These are phyloP conservation scores for Anniella stebbinsi DNA, from an alignment of 2,797 vertebrate species.

Conservation along the genomic window DNA sequence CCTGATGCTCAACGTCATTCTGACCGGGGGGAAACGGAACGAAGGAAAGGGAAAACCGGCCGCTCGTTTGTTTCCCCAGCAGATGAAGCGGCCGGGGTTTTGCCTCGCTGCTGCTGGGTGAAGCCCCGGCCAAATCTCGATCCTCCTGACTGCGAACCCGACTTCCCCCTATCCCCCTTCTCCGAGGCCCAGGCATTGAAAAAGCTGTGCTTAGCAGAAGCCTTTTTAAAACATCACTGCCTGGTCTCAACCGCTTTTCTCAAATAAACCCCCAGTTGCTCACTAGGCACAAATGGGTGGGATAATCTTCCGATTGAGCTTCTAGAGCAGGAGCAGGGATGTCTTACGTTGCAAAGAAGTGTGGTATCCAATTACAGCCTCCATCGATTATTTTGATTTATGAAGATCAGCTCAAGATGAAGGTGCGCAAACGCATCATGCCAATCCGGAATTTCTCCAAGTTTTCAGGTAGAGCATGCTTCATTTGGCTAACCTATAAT, in stretches of 20 bases:
- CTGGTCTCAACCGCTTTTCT: neutral
- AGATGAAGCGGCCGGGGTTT: neutral
- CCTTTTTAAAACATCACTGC: neutral
- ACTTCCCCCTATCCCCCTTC: too few relatives aligned
- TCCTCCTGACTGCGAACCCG: neutral
- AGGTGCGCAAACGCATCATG: slow-evolving; percentile 88
- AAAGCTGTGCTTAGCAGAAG: neutral
- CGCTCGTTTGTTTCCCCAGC: neutral
- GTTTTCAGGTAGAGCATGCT: slow-evolving; percentile 84
- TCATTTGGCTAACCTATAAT: slow-evolving; percentile 1
- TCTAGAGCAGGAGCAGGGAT: slow-evolving; percentile 67
- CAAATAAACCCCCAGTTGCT: slow-evolving; percentile 32
- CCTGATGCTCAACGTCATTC: neutral
- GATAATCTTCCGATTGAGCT: neutral
- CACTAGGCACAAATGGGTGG: slow-evolving; percentile 5
- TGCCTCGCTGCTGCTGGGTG: too few relatives aligned
- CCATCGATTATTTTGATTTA: slow-evolving; percentile 91
- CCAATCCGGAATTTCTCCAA: slow-evolving; percentile 89
- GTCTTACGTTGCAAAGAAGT: slow-evolving; percentile 86
- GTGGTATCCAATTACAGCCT: slow-evolving; percentile 89
- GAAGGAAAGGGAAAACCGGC: neutral
- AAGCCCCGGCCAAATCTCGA: neutral
- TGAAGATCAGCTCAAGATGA: slow-evolving; percentile 75
- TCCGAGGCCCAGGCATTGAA: neutral
- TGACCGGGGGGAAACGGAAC: neutral